Evolutionary conservation across 2,888 invertebrate species (phyloP).

Genomic region (Silvanus unidentatus): DNA sequence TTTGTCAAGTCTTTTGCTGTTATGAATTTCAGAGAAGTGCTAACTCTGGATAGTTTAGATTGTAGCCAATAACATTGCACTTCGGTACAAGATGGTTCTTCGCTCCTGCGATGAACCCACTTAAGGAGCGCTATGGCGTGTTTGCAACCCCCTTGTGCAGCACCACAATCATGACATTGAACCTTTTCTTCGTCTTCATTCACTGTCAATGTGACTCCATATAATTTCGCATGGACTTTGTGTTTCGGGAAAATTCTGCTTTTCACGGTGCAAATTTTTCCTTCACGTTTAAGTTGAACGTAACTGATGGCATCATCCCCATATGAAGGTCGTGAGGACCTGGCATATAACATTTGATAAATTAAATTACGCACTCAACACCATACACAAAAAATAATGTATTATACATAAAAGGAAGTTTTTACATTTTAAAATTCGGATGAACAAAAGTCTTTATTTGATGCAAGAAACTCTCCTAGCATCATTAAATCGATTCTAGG

Average conservation of each 20-base stretch:
- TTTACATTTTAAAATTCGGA: not conserved
- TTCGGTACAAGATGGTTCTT: slow-evolving; percentile 12
- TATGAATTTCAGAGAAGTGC: slow-evolving; percentile 5
- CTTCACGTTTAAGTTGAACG: no score
- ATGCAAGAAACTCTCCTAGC: no score
- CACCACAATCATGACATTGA: slow-evolving; percentile 16
- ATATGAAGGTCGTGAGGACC: no score
- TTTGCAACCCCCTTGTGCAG: slow-evolving; percentile 17
- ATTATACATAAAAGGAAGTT: no score
- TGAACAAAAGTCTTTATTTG: not conserved
- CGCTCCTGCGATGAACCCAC: slow-evolving; percentile 13
- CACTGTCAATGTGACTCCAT: slow-evolving; percentile 9
- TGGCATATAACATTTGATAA: no score
- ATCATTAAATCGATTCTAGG: no score
- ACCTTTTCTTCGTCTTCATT: slow-evolving; percentile 12
- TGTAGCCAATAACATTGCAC: slow-evolving; percentile 12
- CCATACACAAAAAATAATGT: no score
- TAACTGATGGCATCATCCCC: no score
- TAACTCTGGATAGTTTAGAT: slow-evolving; percentile 13
- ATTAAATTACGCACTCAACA: no score
- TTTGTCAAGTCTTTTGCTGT: slow-evolving; percentile 14
- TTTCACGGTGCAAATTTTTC: no score
- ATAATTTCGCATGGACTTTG: not conserved
- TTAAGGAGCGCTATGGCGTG: slow-evolving; percentile 18
- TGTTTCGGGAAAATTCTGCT: not conserved